Evolutionary conservation across 2,113 vertebrate genomes (phyloP), one percentile per base, ranked within the genome.

Genomic region (Euleptes europaea): DNA sequence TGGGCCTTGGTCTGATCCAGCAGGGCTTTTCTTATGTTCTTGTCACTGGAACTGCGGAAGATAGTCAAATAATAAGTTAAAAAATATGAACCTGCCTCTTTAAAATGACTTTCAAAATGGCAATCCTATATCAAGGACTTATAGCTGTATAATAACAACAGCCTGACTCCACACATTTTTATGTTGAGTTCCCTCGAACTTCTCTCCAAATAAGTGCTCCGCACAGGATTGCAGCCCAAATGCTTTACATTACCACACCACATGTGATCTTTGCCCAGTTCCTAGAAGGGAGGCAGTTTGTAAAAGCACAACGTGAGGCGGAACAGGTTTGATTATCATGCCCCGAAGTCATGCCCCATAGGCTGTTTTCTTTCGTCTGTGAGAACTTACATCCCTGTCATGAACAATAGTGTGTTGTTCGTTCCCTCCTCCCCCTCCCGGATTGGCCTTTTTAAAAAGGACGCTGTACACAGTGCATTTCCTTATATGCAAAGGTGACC

Each of bases 41-140:
- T 28, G 51, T 63, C 84, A 70, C 73, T 31, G 0, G 0, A 35
- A 11, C 17, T 13, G 2, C 75, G 78, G 71, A 76, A 79, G n/a
- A 80, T 80, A n/a, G 23, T 85, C 47, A n/a, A 69, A n/a, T 33
- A 79, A 7, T 84, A 14, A 87, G 70, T 85, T 86, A 71, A 73
- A 83, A 44, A 86, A 82, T 75, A 82, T 60, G 72, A 84, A 83
- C 75, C 84, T 88, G 74, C 75, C 80, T 84, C 19, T n/a, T 78
- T 75, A 78, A 63, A 86, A 42, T 80, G 73, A 74, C 70, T 91
- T 51, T 71, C 72, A 23, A 47, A 69, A 82, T 71, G 69, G 79
- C 88, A 89, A 84, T 67, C 54, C 49, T 92, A 84, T 91, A 81
- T 60, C 65, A 60, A 73, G 33, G 78, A 83, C 86, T 84, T 90